These are phyloP conservation scores for Colinus virginianus DNA, from an alignment of 2,113 vertebrate genomes.

Conservation along the genomic window DNA sequence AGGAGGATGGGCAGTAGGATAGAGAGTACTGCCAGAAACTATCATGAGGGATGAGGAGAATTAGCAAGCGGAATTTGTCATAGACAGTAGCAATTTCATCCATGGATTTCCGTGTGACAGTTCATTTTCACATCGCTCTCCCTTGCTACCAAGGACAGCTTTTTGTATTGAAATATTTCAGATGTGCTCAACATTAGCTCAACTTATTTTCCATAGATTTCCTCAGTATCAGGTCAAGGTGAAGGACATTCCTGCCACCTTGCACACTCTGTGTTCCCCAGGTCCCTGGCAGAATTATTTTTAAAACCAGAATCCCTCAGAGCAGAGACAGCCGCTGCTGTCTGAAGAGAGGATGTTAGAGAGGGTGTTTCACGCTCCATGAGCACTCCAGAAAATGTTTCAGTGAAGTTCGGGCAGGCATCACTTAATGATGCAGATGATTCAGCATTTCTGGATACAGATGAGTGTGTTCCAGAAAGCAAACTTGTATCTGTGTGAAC, in stretches of 20 bases:
- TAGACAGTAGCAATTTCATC: rapidly evolving
- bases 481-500: background rate
- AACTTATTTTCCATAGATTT: background rate
- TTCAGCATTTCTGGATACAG: background rate
- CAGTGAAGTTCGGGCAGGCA: background rate
- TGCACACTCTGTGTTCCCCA: background rate
- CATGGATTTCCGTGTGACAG: background rate
- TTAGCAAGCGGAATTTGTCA: background rate
- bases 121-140: background rate
- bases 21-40: background rate
- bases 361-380: rapidly evolving
- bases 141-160: background rate
- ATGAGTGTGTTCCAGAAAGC: background rate
- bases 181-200: background rate
- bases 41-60: background rate
- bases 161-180: background rate
- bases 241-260: background rate
- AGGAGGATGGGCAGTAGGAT: background rate
- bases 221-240: background rate
- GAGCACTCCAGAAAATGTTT: rapidly evolving
- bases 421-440: background rate
- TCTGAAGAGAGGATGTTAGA: background rate
- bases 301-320: background rate
- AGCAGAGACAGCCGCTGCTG: background rate
- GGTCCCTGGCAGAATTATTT: background rate